Percentiles rank a stretch among this genome's conserved stretches.
phyloP scores from a whole-genome alignment of 2,797 vertebrate species.

The Echiichthys vipera region DNA sequence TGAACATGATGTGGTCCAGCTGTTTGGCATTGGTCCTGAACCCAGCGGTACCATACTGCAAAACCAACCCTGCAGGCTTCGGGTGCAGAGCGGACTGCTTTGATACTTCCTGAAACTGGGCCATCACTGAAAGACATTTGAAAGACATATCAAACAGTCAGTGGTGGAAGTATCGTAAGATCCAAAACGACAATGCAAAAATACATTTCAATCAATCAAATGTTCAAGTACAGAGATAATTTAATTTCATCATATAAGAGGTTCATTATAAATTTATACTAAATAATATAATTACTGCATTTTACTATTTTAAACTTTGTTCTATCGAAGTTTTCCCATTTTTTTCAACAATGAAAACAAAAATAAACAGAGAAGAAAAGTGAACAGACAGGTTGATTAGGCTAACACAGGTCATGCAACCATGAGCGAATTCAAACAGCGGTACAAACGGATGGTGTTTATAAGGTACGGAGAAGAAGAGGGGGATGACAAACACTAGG shows the following conservation, averaged over 20 bases:
- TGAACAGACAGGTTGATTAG: too few species aligned
- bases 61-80: slow-evolving; percentile 85
- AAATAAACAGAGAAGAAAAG: too few species aligned
- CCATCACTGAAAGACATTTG: slow-evolving; percentile 83
- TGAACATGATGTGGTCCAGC: slow-evolving; percentile 94
- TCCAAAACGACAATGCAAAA: background rate
- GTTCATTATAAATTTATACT: background rate
- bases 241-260: background rate
- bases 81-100: slow-evolving; percentile 82
- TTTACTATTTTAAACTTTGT: too few species aligned
- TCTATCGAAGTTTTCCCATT: too few species aligned
- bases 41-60: slow-evolving; percentile 96
- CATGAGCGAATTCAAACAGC: accelerated
- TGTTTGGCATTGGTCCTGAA: slow-evolving; percentile 88
- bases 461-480: too few species aligned
- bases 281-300: background rate
- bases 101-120: slow-evolving; percentile 78
- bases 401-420: too few species aligned
- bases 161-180: background rate
- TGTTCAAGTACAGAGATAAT: background rate
- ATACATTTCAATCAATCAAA: background rate
- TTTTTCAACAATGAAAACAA: too few species aligned
- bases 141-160: background rate
- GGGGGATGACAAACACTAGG: too few species aligned
- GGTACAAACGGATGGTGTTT: too few species aligned